phyloP scores from a whole-genome alignment of 2,797 vertebrate genomes.

The Artibeus jamaicensis region DNA sequence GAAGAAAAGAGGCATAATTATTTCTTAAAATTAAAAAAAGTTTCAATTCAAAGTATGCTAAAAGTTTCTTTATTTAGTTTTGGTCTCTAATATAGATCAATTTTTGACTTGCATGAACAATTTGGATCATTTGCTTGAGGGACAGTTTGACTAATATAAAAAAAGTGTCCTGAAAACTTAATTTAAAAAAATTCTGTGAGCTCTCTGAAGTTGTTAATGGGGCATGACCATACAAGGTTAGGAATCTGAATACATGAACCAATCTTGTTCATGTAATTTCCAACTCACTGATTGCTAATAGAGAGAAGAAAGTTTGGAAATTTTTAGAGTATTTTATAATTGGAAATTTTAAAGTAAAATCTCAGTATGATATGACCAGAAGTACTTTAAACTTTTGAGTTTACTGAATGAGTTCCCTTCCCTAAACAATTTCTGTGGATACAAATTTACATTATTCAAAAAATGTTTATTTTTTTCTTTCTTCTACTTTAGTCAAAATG shows the following conservation, averaged over 20 bases:
- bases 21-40: constrained; percentile 50
- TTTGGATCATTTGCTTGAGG: constrained; percentile 77
- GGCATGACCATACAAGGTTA: constrained; percentile 69
- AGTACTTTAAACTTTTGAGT: not conserved
- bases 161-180: constrained; percentile 66
- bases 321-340: not conserved
- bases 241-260: constrained; percentile 60
- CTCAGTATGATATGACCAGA: not conserved
- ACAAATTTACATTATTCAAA: not conserved
- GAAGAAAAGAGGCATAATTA: not conserved
- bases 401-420: not conserved
- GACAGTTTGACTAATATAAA: constrained; percentile 52
- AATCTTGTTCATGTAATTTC: constrained; percentile 64
- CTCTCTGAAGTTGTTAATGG: constrained; percentile 65
- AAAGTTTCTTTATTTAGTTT: constrained; percentile 30
- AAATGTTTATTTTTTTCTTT: not conserved
- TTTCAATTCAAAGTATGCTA: constrained; percentile 25
- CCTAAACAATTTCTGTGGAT: constrained; percentile 5
- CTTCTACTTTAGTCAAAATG: not conserved
- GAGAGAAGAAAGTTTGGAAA: constrained; percentile 52
- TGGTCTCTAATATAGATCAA: not conserved
- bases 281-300: constrained; percentile 66
- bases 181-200: constrained; percentile 49
- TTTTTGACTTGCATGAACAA: constrained; percentile 66
- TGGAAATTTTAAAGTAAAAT: constrained; percentile 43